Percentiles rank a stretch among this genome's conserved stretches.
phyloP scores from a whole-genome alignment of 2,888 invertebrate species.

The Bombyx huttoni region DNA sequence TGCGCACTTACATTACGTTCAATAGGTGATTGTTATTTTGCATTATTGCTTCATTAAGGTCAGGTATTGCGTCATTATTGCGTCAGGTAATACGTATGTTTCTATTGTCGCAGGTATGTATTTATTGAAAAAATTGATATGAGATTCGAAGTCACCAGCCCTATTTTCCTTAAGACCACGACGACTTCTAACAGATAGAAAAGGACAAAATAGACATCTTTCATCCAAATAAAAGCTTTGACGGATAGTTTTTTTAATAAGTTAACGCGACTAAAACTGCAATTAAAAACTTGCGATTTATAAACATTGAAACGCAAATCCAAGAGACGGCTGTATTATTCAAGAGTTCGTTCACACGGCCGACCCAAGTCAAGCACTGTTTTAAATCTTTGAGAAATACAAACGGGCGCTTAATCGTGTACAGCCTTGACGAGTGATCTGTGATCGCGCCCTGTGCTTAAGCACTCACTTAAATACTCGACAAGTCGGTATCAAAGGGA shows the following conservation, averaged over 20 bases:
- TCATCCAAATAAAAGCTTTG: neutral
- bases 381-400: conserved; percentile 36
- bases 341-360: conserved; percentile 8
- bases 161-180: too few species aligned
- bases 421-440: conserved; percentile 33
- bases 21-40: too few species aligned
- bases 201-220: too few species aligned
- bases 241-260: neutral
- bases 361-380: conserved; percentile 23
- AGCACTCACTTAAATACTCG: conserved; percentile 50
- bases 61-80: too few species aligned
- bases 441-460: conserved; percentile 26
- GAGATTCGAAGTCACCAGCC: too few species aligned
- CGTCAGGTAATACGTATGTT: too few species aligned
- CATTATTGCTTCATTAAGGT: too few species aligned
- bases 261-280: neutral
- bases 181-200: too few species aligned
- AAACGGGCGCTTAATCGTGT: conserved; percentile 42
- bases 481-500: conserved; percentile 14
- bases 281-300: neutral
- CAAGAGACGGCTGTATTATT: neutral
- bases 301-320: neutral
- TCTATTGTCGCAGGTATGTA: too few species aligned
- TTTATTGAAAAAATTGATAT: too few species aligned
- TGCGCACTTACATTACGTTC: too few species aligned